Conservation (phyloP, 1,140 invertebrate species). For the Bombus huntii region DNA sequence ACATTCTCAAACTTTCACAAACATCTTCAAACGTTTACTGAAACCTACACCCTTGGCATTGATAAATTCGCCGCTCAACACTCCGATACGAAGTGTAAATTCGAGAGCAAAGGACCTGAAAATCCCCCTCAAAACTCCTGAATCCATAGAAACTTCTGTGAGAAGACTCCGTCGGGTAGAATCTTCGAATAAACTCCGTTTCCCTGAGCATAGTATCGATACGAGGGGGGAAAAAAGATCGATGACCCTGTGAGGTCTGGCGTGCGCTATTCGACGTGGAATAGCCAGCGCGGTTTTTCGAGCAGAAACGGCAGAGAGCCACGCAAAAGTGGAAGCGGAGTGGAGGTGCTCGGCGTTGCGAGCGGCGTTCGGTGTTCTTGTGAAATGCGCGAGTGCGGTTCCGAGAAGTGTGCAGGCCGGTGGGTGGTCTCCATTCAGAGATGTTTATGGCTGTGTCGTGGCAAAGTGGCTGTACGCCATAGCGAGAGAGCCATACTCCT, state of each 20-base stretch:
- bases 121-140: not conserved
- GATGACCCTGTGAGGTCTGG: constrained; percentile 7
- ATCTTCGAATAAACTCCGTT: not conserved
- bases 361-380: constrained; percentile 56
- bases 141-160: not conserved
- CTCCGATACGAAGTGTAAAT: not conserved
- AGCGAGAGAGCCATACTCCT: constrained; percentile 51
- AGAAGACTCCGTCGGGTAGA: not conserved
- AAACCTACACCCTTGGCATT: not conserved
- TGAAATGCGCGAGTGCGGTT: constrained; percentile 70
- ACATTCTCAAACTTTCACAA: too few species aligned
- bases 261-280: constrained; percentile 17
- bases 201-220: constrained; percentile 1
- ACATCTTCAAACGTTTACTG: too few species aligned
- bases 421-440: constrained; percentile 75
- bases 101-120: not conserved
- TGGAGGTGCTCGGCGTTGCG: not conserved
- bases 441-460: constrained; percentile 75
- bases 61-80: not conserved
- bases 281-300: constrained; percentile 26
- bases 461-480: constrained; percentile 72
- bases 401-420: constrained; percentile 66
- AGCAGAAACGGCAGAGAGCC: constrained; percentile 22
- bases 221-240: not conserved
- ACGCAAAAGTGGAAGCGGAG: constrained; percentile 59